These are phyloP conservation scores for Tachina fera DNA, from an alignment of 2,888 invertebrate genomes.

Conservation along the genomic window DNA sequence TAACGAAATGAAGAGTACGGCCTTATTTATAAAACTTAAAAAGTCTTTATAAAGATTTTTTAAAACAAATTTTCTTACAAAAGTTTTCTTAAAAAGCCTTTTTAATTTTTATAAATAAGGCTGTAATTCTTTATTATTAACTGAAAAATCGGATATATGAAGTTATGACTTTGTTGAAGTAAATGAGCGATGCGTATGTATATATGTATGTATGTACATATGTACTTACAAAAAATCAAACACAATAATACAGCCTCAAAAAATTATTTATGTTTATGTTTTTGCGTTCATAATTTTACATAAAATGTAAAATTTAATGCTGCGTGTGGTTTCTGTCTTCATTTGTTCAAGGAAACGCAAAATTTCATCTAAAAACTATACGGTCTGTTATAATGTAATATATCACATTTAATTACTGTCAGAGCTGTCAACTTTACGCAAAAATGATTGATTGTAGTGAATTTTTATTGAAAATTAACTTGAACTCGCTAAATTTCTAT, in stretches of 20 bases:
- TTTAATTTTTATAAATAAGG: no score
- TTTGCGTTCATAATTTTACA: conserved; percentile 46
- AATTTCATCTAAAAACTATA: conserved; percentile 23
- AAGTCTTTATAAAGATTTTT: no score
- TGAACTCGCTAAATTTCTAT: not conserved
- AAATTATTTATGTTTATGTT: not conserved
- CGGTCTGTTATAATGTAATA: conserved; percentile 22
- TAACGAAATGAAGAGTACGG: no score
- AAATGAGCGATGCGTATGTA: no score
- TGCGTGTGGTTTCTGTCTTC: conserved; percentile 19
- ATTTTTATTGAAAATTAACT: not conserved
- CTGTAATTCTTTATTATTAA: no score
- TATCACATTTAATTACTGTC: conserved; percentile 21
- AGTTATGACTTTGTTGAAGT: no score
- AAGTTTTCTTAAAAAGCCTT: no score
- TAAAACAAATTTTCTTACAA: no score
- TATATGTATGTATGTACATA: not conserved
- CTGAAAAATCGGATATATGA: no score
- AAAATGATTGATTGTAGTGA: not conserved
- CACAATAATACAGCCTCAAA: conserved; percentile 12
- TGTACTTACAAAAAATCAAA: not conserved
- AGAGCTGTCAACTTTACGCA: conserved; percentile 4
- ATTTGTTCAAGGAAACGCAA: conserved; percentile 44
- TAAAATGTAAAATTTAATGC: conserved; percentile 36
- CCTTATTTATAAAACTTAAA: no score